Evolutionary conservation across 2,888 invertebrate species (phyloP).

Genomic region (Onchidella celtica): DNA sequence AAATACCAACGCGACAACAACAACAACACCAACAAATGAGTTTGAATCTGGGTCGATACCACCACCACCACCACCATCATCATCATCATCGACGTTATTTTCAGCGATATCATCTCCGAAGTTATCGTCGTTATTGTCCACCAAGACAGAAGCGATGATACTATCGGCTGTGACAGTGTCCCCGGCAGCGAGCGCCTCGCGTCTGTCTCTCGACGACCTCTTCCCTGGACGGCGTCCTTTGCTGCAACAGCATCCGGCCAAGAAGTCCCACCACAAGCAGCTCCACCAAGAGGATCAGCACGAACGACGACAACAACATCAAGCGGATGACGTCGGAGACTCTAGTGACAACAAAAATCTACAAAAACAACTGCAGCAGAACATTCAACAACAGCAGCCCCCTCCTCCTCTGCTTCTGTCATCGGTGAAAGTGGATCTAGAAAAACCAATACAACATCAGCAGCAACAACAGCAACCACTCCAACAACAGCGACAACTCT

Average conservation of each 20-base stretch:
- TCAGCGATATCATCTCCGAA: background rate
- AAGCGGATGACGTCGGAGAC: background rate
- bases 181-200: background rate
- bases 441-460: background rate
- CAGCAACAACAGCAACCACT: background rate
- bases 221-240: background rate
- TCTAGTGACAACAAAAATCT: background rate
- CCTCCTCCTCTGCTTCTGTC: background rate
- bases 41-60: background rate
- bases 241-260: background rate
- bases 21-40: no score
- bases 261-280: background rate
- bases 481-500: no score
- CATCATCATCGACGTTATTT: background rate
- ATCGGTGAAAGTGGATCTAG: constrained; percentile 1
- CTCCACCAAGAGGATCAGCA: background rate
- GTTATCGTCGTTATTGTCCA: background rate
- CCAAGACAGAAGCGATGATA: background rate
- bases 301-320: background rate
- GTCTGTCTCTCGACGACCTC: constrained; percentile 1
- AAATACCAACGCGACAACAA: no score
- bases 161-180: background rate
- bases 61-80: background rate
- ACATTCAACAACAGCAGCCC: background rate
- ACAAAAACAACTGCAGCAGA: background rate